Evolutionary conservation across 2,797 vertebrate species (phyloP).

Genomic region (Threskiornis aethiopicus): DNA sequence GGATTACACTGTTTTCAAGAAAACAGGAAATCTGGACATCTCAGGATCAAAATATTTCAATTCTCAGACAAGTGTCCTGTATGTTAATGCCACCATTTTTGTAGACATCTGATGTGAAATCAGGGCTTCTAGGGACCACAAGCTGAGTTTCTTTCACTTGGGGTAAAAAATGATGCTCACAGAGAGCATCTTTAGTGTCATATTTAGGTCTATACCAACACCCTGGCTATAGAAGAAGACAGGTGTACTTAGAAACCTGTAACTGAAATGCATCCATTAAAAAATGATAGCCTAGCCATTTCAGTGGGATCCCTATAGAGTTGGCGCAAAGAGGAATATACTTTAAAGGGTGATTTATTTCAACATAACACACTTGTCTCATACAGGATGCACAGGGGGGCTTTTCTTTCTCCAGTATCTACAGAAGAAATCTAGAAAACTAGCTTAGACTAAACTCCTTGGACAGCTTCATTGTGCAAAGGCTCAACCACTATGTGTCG

Average conservation of each 20-base stretch:
- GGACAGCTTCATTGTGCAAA: neutral
- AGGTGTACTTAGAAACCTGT: neutral
- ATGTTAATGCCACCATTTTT: neutral
- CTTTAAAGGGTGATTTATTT: neutral
- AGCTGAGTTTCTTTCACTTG: neutral
- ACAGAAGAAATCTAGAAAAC: neutral
- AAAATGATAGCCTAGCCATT: neutral
- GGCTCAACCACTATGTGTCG: neutral
- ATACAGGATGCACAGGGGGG: neutral
- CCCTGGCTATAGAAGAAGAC: neutral
- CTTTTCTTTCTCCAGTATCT: neutral
- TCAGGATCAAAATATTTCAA: neutral
- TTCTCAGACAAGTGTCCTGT: neutral
- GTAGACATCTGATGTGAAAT: neutral
- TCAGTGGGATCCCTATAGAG: neutral
- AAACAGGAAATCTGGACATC: neutral
- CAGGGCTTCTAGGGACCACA: neutral
- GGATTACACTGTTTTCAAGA: neutral
- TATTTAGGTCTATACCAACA: neutral
- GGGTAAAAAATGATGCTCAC: neutral
- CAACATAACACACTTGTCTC: neutral
- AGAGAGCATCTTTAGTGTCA: neutral
- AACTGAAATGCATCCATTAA: neutral
- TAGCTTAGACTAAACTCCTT: neutral
- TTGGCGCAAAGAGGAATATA: neutral